These are phyloP conservation scores for Antennarius striatus DNA, from an alignment of 2,113 vertebrate genomes.

Conservation along the genomic window DNA sequence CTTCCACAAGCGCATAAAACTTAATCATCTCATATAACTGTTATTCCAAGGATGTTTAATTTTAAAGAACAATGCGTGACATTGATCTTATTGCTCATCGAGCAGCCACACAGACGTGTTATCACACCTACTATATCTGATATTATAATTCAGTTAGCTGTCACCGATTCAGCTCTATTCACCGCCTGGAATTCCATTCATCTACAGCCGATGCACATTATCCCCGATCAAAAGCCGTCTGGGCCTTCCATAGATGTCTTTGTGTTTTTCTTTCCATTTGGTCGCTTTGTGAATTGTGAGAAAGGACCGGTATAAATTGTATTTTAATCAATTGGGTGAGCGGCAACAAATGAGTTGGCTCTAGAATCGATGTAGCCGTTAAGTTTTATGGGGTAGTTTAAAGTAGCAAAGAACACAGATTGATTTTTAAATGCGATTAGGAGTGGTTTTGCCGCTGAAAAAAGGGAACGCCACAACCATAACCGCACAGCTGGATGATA, in stretches of 20 bases:
- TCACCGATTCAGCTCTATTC: constrained; percentile 5
- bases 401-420: too few relatives aligned
- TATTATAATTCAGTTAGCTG: neutral
- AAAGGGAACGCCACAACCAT: too few relatives aligned
- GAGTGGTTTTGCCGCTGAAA: too few relatives aligned
- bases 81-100: constrained; percentile 23
- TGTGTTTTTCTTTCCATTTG: neutral
- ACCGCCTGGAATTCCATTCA: constrained; percentile 16
- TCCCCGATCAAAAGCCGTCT: constrained; percentile 6
- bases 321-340: constrained; percentile 34
- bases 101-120: neutral
- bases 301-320: neutral
- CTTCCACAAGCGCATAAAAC: neutral
- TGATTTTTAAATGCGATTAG: too few relatives aligned
- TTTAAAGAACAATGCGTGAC: neutral
- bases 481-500: too few relatives aligned
- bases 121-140: neutral
- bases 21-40: constrained; percentile 9
- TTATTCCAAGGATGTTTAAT: neutral
- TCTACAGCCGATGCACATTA: constrained; percentile 7
- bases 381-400: neutral
- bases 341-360: constrained; percentile 17
- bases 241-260: neutral
- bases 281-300: constrained; percentile 29
- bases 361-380: neutral